phyloP scores from a whole-genome alignment of 2,797 vertebrate genomes.

The Argyrosomus regius region DNA sequence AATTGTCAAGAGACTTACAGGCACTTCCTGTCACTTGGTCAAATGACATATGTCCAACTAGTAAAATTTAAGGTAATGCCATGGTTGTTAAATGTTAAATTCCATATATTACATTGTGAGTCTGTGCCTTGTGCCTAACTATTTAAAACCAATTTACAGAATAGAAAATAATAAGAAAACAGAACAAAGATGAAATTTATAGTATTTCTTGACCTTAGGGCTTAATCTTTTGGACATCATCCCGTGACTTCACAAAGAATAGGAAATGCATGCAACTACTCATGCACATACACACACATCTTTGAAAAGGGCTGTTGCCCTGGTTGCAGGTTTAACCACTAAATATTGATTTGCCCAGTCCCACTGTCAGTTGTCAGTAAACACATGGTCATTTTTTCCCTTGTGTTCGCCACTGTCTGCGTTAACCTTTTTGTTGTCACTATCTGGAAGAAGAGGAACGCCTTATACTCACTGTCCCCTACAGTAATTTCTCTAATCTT shows the following conservation, averaged over 20 bases:
- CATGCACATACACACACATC: background rate
- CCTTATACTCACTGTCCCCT: background rate
- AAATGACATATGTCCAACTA: background rate
- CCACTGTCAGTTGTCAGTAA: slow-evolving; percentile 4
- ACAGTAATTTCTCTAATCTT: background rate
- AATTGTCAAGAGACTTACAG: background rate
- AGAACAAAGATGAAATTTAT: background rate
- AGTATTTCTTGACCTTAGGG: background rate
- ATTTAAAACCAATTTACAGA: background rate
- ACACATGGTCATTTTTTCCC: slow-evolving; percentile 13
- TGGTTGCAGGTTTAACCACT: slow-evolving; percentile 9
- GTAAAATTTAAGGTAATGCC: background rate
- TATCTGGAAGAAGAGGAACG: background rate
- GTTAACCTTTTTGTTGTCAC: slow-evolving; percentile 6
- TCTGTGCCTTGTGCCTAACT: background rate
- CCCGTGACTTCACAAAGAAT: background rate
- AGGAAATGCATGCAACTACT: background rate
- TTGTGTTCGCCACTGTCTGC: background rate
- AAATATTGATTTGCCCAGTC: slow-evolving; percentile 29
- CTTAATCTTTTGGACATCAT: background rate
- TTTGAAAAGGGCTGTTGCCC: background rate
- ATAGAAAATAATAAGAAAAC: background rate
- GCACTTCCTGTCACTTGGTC: slow-evolving; percentile 5
- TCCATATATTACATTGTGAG: background rate
- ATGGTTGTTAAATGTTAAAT: background rate